Conservation (phyloP, 2,113 vertebrate species). For the Amphilophus citrinellus region DNA sequence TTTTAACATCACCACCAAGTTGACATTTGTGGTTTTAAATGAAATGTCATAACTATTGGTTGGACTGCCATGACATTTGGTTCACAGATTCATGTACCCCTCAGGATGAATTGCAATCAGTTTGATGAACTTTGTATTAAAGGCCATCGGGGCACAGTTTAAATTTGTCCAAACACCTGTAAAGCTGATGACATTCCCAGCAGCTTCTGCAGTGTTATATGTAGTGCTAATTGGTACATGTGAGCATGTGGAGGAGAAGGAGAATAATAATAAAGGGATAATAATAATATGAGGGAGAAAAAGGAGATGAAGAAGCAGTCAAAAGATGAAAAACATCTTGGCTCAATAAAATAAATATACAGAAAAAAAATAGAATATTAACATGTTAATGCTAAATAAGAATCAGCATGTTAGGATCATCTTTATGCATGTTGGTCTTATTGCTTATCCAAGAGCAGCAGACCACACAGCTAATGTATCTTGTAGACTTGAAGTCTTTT, state of each 20-base stretch:
- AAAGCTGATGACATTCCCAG: not conserved
- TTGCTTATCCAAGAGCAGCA: not conserved
- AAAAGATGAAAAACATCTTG: not conserved
- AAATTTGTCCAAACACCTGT: conserved; percentile 8
- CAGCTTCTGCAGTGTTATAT: not conserved
- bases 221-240: not conserved
- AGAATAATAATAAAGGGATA: not conserved
- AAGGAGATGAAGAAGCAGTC: not conserved
- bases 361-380: not conserved
- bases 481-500: not conserved
- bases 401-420: not conserved
- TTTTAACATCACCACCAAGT: not conserved
- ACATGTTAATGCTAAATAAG: not conserved
- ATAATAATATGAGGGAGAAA: not conserved
- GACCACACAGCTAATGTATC: not conserved
- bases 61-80: conserved; percentile 1
- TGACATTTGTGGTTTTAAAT: conserved; percentile 13
- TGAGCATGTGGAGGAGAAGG: not conserved
- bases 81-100: conserved; percentile 2
- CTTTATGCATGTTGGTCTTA: not conserved
- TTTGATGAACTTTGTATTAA: conserved; percentile 8
- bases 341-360: not conserved
- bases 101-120: not conserved
- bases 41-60: not conserved
- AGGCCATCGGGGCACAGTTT: not conserved